Evolutionary conservation across 2,888 invertebrate genomes (phyloP).

Genomic region (Rhaphigaster nebulosa): DNA sequence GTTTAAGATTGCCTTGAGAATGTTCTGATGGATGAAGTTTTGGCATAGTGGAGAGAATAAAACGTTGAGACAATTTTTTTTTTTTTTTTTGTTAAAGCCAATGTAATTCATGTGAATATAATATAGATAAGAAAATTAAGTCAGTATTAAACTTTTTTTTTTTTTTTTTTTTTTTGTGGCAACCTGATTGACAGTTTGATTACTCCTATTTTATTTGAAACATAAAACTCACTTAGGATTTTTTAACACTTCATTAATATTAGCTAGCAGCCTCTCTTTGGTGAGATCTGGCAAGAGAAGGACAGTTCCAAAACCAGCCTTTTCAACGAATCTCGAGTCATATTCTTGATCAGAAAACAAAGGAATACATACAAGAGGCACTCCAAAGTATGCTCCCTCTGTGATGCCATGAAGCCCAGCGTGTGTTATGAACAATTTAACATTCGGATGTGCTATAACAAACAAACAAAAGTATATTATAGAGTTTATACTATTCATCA

Average conservation of each 20-base stretch:
- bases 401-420: neutral
- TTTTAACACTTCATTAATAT: neutral
- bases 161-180: too few relatives aligned
- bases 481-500: too few relatives aligned
- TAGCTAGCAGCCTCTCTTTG: neutral
- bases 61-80: too few relatives aligned
- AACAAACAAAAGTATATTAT: neutral
- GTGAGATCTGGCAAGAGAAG: neutral
- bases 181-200: too few relatives aligned
- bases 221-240: neutral
- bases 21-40: too few relatives aligned
- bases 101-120: too few relatives aligned
- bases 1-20: too few relatives aligned
- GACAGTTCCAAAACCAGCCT: neutral
- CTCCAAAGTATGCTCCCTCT: neutral
- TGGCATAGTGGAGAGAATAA: too few relatives aligned
- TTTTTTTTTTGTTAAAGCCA: too few relatives aligned
- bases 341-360: conserved; percentile 29
- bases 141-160: too few relatives aligned
- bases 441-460: neutral
- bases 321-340: neutral
- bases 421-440: neutral
- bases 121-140: too few relatives aligned
- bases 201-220: neutral
- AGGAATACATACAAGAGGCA: neutral